Evolutionary conservation across 2,113 vertebrate genomes (phyloP).

Genomic region (Oncorhynchus clarkii): DNA sequence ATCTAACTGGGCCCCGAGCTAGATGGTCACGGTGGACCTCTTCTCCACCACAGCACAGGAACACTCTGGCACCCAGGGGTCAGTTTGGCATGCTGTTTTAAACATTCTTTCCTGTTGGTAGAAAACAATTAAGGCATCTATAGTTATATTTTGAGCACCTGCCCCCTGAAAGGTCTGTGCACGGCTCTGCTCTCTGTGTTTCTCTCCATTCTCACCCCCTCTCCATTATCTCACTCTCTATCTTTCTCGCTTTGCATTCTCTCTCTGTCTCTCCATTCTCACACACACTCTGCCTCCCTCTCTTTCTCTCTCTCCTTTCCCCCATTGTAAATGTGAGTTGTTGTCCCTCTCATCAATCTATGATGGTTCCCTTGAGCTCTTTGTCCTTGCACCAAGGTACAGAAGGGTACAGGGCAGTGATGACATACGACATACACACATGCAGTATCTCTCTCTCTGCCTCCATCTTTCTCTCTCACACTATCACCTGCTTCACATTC

Average conservation of each 20-base stretch:
- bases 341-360: conserved; percentile 61
- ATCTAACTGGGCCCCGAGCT: too few species aligned
- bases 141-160: too few species aligned
- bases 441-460: background rate
- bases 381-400: conserved; percentile 45
- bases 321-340: conserved; percentile 54
- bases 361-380: conserved; percentile 41
- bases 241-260: background rate
- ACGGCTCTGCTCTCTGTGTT: background rate
- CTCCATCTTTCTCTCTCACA: background rate
- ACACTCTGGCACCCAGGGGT: too few species aligned
- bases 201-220: background rate
- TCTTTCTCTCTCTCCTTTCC: conserved; percentile 16
- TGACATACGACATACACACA: background rate
- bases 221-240: background rate
- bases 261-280: background rate
- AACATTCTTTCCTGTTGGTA: too few species aligned
- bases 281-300: background rate
- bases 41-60: too few species aligned
- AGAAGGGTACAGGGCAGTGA: background rate
- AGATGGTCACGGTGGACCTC: too few species aligned
- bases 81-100: too few species aligned
- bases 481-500: too few species aligned
- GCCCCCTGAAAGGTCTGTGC: too few species aligned
- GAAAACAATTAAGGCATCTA: too few species aligned